Evolutionary conservation across 2,797 vertebrate genomes (phyloP), one percentile per base, ranked within the genome.

Genomic region (Vireo griseus): DNA sequence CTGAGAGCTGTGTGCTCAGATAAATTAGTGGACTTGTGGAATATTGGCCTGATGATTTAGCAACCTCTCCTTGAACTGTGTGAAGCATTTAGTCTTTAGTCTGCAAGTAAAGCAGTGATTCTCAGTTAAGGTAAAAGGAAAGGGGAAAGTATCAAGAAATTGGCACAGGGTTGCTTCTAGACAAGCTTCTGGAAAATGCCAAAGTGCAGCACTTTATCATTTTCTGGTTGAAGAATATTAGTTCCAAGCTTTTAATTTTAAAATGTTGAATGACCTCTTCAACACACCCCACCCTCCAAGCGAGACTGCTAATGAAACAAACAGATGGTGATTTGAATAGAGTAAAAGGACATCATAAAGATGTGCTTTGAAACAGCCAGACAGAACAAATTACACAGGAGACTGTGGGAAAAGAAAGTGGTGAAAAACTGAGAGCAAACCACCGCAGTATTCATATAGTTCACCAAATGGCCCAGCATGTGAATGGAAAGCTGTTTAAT

Each of bases 301-400:
- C 48, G 73, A 87, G 83, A 29, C 54, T 80, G 66, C 71, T 94
- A 78, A 75, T 76, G 79, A 89, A 92, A 37, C 79, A 91, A 94
- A 55, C 88, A 96, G 90, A 92, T 92, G 90, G 88, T 51, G 73
- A 67, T 78, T 78, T 88, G 51, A 92, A 90, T 59, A 47, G 69
- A 76, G 85, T 39, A 66, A 86, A 86, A 91, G 78, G 69, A 73
- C 75, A 16, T 75, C 37, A 20, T 65, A 63, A 75, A 69, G 68
- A 77, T 72, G 82, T 90, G 65, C 74, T 83, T 90, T 90, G 82
- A 80, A 89, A 92, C 15, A 87, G 52, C 82, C 72, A 87, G 77
- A 54, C 80, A 90, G 88, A 75, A 48, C 67, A 89, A 75, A 75
- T 87, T 62, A 67, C 40, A 45, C 68, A 29, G 76, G 85, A 84